A percentile compares a stretch with the other conserved stretches of the same genome.
These are phyloP conservation scores for Zaprionus africanus DNA, from an alignment of 1,140 invertebrate species.

Conservation along the genomic window DNA sequence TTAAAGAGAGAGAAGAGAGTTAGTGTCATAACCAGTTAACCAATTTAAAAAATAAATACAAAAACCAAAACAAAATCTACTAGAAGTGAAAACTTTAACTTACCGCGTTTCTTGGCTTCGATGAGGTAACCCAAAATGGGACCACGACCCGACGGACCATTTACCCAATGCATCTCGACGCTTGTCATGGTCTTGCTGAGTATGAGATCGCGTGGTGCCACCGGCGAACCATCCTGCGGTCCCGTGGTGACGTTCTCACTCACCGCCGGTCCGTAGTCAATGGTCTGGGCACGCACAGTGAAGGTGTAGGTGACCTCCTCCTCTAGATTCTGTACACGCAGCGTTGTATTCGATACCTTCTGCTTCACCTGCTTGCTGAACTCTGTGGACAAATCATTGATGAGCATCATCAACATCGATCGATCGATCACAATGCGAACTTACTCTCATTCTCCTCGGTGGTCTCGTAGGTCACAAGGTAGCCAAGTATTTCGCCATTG, in stretches of 20 bases:
- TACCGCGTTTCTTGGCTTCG: slow-evolving; percentile 94
- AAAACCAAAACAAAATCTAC: not conserved
- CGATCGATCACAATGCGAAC: slow-evolving; percentile 66
- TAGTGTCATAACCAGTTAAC: slow-evolving; percentile 9
- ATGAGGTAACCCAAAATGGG: slow-evolving; percentile 96
- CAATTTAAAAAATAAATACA: slow-evolving; percentile 17
- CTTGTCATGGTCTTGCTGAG: slow-evolving; percentile 92
- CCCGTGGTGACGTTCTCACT: slow-evolving; percentile 95
- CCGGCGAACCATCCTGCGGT: slow-evolving; percentile 96
- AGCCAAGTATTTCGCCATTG: slow-evolving; percentile 96
- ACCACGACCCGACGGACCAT: slow-evolving; percentile 92
- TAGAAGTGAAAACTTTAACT: slow-evolving; percentile 53
- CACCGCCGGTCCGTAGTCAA: slow-evolving; percentile 91
- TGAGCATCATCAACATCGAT: not conserved
- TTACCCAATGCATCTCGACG: slow-evolving; percentile 94
- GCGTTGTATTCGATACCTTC: slow-evolving; percentile 92
- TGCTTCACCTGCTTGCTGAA: slow-evolving; percentile 97
- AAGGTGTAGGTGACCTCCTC: slow-evolving; percentile 97
- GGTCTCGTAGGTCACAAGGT: slow-evolving; percentile 97
- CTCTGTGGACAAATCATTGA: slow-evolving; percentile 84
- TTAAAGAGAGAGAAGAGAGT: slow-evolving; percentile 30
- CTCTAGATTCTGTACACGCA: slow-evolving; percentile 93
- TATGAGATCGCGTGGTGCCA: slow-evolving; percentile 89
- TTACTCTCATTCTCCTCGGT: slow-evolving; percentile 95
- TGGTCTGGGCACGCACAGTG: slow-evolving; percentile 94